These are phyloP conservation scores for Narcine bancroftii DNA, from an alignment of 2,113 vertebrate genomes.

Conservation along the genomic window DNA sequence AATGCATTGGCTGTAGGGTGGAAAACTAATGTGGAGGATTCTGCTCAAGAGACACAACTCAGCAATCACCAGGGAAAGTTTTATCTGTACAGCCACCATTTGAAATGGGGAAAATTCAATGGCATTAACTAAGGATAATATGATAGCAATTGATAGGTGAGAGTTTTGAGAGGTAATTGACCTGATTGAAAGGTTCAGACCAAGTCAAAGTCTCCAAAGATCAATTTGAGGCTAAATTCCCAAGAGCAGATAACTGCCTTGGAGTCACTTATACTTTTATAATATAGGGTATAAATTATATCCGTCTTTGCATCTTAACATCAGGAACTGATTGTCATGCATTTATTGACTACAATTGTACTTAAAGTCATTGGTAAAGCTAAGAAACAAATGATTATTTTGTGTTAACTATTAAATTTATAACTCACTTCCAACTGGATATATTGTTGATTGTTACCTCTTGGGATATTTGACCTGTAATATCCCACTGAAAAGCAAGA, in stretches of 20 bases:
- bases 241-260: neutral
- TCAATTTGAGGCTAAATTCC: neutral
- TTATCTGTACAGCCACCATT: neutral
- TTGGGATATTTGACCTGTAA: neutral
- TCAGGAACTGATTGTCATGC: neutral
- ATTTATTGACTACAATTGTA: neutral
- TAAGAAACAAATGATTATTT: neutral
- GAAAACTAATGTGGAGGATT: neutral
- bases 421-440: neutral
- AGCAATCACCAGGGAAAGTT: neutral
- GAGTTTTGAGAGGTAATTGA: neutral
- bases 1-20: neutral
- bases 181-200: conserved; percentile 24
- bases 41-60: neutral
- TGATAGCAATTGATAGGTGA: conserved; percentile 22
- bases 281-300: neutral
- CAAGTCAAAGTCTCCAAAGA: neutral
- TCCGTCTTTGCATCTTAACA: neutral
- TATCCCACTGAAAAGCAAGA: neutral
- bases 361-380: neutral
- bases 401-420: neutral
- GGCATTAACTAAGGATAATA: neutral
- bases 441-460: too few species aligned
- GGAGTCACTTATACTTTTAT: neutral
- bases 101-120: neutral